These are phyloP conservation scores for Apeltes quadracus DNA, from an alignment of 2,113 vertebrate genomes.

Conservation along the genomic window DNA sequence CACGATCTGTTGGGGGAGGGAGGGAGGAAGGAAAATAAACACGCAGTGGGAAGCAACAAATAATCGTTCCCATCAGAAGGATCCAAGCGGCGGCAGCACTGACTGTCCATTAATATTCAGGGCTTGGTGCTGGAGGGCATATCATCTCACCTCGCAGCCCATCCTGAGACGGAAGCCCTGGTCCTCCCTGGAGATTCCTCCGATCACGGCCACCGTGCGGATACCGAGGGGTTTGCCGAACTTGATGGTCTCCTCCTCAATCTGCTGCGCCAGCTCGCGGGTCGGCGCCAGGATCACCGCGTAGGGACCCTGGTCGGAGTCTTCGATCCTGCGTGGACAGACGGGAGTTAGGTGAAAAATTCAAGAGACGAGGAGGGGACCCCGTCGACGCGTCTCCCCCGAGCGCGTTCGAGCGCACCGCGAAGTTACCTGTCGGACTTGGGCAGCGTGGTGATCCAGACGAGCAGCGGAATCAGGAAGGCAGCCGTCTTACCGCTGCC, in stretches of 20 bases:
- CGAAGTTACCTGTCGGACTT: slow-evolving; percentile 94
- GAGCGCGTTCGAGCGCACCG: not conserved
- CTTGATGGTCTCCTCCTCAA: slow-evolving; percentile 98
- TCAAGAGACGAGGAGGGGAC: not conserved
- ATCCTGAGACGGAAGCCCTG: slow-evolving; percentile 97
- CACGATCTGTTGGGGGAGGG: slow-evolving; percentile 85
- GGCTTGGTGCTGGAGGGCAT: no score
- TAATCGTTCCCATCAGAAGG: no score
- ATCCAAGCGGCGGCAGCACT: no score
- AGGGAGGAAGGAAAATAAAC: not conserved
- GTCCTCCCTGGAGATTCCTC: slow-evolving; percentile 97
- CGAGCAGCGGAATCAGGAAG: slow-evolving; percentile 94
- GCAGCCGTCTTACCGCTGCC: slow-evolving; percentile 98
- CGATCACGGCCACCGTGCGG: slow-evolving; percentile 96
- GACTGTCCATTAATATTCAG: no score
- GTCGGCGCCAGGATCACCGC: slow-evolving; percentile 97
- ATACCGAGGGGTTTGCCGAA: slow-evolving; percentile 97
- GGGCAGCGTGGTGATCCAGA: slow-evolving; percentile 98
- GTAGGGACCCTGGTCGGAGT: slow-evolving; percentile 96
- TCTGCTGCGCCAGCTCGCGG: slow-evolving; percentile 98
- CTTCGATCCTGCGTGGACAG: slow-evolving; percentile 87
- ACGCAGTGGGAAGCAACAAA: no score
- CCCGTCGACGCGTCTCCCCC: not conserved
- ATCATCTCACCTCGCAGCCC: slow-evolving; percentile 96
- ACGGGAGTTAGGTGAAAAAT: not conserved